Evolutionary conservation across 2,113 vertebrate species (phyloP), one percentile per base, ranked within the genome.

Genomic region (Hemicordylus capensis): DNA sequence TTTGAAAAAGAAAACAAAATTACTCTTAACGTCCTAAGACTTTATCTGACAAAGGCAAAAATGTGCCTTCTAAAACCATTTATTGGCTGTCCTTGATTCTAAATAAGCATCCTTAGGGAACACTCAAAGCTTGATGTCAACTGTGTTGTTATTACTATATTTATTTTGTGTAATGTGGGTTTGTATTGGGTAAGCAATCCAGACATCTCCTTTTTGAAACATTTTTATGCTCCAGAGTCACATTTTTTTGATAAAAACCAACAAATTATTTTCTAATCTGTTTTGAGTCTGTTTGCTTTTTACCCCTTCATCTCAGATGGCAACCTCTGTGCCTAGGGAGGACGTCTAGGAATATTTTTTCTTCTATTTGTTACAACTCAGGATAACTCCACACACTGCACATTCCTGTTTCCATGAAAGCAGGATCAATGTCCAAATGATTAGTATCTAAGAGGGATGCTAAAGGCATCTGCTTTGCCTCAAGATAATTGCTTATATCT

Each of bases 101-200:
- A 84, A 85, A 61, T 83, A 84, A 93, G 56, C 8, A 56, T 59
- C n/a, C 58, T 81, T 80, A n/a, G n/a, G 70, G 1, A 87, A 80
- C 31, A 39, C 44, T 84, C 86, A 74, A 74, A 84, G 85, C 28
- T 88, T 92, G 76, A 77, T 4, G 17, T 90, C 82, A 74, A 0
- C 80, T 79, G 76, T 88, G 90, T 1, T 31, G 15, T 15, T 80
- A 42, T 48, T 48, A 70, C 64, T 37, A n/a, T 28, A 17, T 1
- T 67, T 88, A 86, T 90, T 92, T 88, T 80, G n/a, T 87, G 76
- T 84, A 85, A 88, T 37, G 22, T 75, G 75, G 70, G 9, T 80
- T 88, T 89, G 88, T 66, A 44, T 88, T 67, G 91, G 90, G 66
- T 56, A 91, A 87, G 73, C 56, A 77, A 87, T 89, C 80, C 46